These are phyloP conservation scores for Listronotus oregonensis DNA, from an alignment of 1,140 invertebrate genomes.

Conservation along the genomic window DNA sequence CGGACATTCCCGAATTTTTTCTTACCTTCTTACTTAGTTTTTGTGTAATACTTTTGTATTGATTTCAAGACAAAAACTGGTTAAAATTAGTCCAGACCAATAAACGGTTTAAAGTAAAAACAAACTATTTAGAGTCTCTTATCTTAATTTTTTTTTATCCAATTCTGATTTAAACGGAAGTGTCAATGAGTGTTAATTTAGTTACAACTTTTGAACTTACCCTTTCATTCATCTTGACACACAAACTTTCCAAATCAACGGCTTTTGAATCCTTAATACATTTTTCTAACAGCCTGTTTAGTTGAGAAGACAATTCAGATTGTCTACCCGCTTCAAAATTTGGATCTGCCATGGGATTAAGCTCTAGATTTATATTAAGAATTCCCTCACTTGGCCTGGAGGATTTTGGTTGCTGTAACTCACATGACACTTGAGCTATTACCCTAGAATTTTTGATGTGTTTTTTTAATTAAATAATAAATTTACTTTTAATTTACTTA, in stretches of 20 bases:
- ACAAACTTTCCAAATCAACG: conserved; percentile 90
- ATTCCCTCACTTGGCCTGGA: conserved; percentile 88
- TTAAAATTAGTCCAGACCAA: too few species aligned
- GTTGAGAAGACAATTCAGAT: conserved; percentile 73
- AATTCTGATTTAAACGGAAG: too few species aligned
- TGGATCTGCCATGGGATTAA: conserved; percentile 80
- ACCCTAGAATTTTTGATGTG: conserved; percentile 69
- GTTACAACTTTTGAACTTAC: conserved; percentile 25
- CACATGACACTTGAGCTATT: conserved; percentile 84
- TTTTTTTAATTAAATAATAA: conserved; percentile 2
- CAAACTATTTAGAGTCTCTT: too few species aligned
- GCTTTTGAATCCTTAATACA: conserved; percentile 88
- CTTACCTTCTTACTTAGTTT: too few species aligned
- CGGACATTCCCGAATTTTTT: too few species aligned
- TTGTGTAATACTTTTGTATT: too few species aligned
- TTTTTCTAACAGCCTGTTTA: conserved; percentile 85
- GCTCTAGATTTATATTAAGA: conserved; percentile 83
- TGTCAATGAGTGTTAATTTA: too few species aligned
- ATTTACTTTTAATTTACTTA: too few species aligned
- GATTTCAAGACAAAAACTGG: too few species aligned
- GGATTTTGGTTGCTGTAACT: conserved; percentile 81
- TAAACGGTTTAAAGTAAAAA: too few species aligned
- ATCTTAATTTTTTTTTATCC: too few species aligned
- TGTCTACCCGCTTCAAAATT: conserved; percentile 77
- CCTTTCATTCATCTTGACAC: conserved; percentile 90